Base-by-base conservation (phyloP, 2,113 vertebrate genomes). In the Trichechus manatus region DNA sequence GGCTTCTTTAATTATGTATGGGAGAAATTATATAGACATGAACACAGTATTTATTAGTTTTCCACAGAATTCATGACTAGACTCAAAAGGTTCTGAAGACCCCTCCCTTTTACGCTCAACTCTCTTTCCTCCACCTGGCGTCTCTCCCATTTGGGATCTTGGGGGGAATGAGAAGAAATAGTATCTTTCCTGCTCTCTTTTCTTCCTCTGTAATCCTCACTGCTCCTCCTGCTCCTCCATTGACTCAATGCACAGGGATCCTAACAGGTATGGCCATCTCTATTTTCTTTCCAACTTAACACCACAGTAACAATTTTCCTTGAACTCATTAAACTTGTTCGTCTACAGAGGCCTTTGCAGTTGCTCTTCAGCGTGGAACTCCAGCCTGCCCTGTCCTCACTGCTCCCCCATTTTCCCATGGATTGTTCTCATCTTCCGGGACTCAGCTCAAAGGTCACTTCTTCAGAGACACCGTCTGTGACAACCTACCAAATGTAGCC, bases 361-460 rank as follows among this genome's bases (percentile, higher is more conserved):
- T 29, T 56, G n/a, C 19, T 63, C 13, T 63, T 79, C n/a, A 39
- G 23, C 72, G 56, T 64, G 64, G 23, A 31, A 19, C 14, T 39
- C 19, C 5, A n/a, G 6, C 9, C 17, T 22, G 0, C 14, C 11
- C 36, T 39, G 6, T 36, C 82, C 3, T 36, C 0, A 15, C 10
- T 63, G 17, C 22, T 42, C 29, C 36, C 15, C 23, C 2, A 2
- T 14, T 36, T 33, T 23, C n/a, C 9, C 10, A 5, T 22, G 66
- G 6, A 4, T 14, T 7, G 23, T 6, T 61, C 44, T 33, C 22
- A 5, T 61, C 70, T 70, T 31, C 61, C n/a, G 75, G 56, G 3
- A 29, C 10, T 70, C 19, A 86, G 79, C 33, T 82, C 39, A 61
- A 63, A 78, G 25, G 13, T 47, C 42, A 42, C 20, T 72, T n/a